Base-by-base conservation (phyloP, 2,888 invertebrate genomes). In the Amphipoea oculea region DNA sequence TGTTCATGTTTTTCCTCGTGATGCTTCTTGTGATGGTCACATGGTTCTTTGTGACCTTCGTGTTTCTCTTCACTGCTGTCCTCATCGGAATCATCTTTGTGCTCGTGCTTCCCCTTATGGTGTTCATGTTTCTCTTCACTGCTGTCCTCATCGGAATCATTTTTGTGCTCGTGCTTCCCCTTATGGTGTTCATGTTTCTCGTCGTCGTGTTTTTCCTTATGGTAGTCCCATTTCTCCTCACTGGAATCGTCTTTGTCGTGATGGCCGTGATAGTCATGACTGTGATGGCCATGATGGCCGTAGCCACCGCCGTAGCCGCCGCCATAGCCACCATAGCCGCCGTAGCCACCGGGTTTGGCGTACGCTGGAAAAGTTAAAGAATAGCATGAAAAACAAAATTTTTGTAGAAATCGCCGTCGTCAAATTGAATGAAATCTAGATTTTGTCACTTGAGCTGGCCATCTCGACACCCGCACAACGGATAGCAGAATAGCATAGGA, bases 321-420 rank as follows among this genome's bases (percentile, higher is more conserved):
- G 0, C 74, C 62, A 17, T 63, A 42, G 7, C 76, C 70, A 0
- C 81, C 79, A 42, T 81, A 48, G 7, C 76, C 73, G 1, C 79
- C 83, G 70, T 86, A 75, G 14, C 81, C 77, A 1, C 79, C 82
- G 14, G 87, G 82, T 48, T 42, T 67, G 9, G 79, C 69, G 63
- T 76, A 74, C 0, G 69, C 85, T 85, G 82, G 6, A 69, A 69
- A 74, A 7, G 11, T 14, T 11, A 23, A 62, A 40, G n/a, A 40
- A 5, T 62, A 48, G 3, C n/a, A 48, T 78, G 29, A 54, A 42
- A 17, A 20, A 57, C 4, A 6, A 17, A 1, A 4, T 23, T 54
- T 23, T 40, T 75, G 17, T 51, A 20, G 9, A 75, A n/a, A 40
- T 51, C 4, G 9, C 2, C 5, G 20, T 51, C 20, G 40, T 36